These are phyloP conservation scores for Enteromius radiatus DNA, from an alignment of 2,797 vertebrate genomes.

Conservation along the genomic window DNA sequence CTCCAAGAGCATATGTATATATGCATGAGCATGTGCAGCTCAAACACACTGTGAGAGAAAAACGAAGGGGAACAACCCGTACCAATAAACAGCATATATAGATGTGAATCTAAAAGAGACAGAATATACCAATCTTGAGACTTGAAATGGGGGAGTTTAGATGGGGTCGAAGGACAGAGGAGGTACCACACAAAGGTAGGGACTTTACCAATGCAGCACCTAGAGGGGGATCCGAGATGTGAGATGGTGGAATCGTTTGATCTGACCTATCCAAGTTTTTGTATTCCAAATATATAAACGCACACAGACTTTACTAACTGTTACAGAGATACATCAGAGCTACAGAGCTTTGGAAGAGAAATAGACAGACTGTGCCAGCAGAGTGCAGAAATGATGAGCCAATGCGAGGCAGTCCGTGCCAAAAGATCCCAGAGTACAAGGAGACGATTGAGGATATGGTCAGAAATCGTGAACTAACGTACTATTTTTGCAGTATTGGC, in stretches of 20 bases:
- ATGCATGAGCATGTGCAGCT: conserved; percentile 24
- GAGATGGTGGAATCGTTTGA: background rate
- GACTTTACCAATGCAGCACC: conserved; percentile 10
- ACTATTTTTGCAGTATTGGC: background rate
- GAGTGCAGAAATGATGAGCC: conserved; percentile 39
- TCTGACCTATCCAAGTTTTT: conserved; percentile 2
- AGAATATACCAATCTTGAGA: conserved; percentile 31
- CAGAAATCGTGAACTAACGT: background rate
- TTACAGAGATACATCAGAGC: conserved; percentile 23
- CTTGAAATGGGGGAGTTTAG: conserved; percentile 11
- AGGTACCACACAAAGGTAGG: conserved; percentile 6
- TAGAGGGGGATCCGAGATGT: conserved; percentile 2
- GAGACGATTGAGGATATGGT: background rate
- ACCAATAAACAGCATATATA: conserved; percentile 30
- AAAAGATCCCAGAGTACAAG: conserved; percentile 39
- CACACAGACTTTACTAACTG: conserved; percentile 18
- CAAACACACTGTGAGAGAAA: conserved; percentile 56
- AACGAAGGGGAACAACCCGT: conserved; percentile 46
- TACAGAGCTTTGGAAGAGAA: conserved; percentile 28
- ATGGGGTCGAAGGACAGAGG: background rate
- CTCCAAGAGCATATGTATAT: conserved; percentile 17
- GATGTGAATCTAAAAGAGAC: conserved; percentile 46
- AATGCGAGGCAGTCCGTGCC: conserved; percentile 62
- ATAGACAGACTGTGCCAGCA: conserved; percentile 31
- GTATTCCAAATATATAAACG: background rate